These are phyloP conservation scores for Diceros bicornis DNA, from an alignment of 2,797 vertebrate genomes.

Conservation along the genomic window DNA sequence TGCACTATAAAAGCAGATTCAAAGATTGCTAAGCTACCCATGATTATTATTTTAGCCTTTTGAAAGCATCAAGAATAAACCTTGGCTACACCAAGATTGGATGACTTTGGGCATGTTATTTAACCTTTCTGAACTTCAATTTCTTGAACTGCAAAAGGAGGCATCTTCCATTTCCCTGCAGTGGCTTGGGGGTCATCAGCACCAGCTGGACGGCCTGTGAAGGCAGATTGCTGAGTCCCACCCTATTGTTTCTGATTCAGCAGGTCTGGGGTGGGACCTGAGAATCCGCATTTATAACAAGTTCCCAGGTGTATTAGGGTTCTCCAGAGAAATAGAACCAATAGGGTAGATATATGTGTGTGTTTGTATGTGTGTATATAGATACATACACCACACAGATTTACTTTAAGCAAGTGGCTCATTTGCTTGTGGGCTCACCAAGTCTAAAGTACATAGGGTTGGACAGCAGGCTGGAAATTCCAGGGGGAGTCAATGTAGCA, in stretches of 20 bases:
- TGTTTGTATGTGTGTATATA: not conserved
- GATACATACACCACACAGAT: not conserved
- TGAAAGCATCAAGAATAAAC: slow-evolving; percentile 20
- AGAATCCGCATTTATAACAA: not conserved
- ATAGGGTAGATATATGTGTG: no score
- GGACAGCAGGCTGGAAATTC: not conserved
- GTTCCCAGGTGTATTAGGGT: not conserved
- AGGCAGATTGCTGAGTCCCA: not conserved
- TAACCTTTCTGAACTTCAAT: slow-evolving; percentile 6
- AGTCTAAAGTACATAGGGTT: not conserved
- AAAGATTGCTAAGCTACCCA: not conserved
- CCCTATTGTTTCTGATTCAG: not conserved
- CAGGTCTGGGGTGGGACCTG: not conserved
- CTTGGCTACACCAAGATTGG: not conserved
- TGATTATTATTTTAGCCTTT: slow-evolving; percentile 23
- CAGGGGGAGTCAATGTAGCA: accelerated
- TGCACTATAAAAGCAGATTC: not conserved
- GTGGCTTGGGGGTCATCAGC: not conserved
- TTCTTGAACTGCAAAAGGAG: not conserved
- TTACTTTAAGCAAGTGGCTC: not conserved
- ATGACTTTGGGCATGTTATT: not conserved
- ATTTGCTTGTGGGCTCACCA: not conserved
- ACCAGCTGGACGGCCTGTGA: not conserved
- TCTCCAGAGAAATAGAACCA: slow-evolving; percentile 32
- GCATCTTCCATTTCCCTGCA: not conserved